These are phyloP conservation scores for Seriola aureovittata DNA, from an alignment of 2,113 vertebrate species.

Conservation along the genomic window DNA sequence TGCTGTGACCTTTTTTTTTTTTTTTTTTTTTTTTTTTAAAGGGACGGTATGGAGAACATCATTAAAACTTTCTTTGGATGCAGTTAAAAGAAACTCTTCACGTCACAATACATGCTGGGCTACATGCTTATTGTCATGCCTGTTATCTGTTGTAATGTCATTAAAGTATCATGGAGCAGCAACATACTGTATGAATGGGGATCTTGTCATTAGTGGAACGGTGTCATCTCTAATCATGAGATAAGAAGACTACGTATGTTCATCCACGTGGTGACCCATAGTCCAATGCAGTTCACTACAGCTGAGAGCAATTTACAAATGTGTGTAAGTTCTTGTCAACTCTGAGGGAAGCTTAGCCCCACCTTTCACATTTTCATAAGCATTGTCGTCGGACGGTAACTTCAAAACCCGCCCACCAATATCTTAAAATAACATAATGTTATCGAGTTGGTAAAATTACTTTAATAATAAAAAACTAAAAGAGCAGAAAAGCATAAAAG, in stretches of 20 bases:
- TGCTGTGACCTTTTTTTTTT: not conserved
- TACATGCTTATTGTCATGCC: not conserved
- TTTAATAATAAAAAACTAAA: too few relatives aligned
- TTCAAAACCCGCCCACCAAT: too few relatives aligned
- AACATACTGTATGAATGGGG: not conserved
- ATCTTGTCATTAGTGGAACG: not conserved
- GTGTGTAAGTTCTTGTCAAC: too few relatives aligned
- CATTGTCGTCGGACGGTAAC: too few relatives aligned
- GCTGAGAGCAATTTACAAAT: too few relatives aligned
- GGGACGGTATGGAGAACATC: not conserved
- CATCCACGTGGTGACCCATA: not conserved
- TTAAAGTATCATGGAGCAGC: not conserved
- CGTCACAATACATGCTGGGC: not conserved
- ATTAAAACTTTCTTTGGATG: conserved; percentile 17
- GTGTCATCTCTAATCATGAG: not conserved
- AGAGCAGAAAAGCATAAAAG: too few relatives aligned
- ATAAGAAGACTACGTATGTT: not conserved
- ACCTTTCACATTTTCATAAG: too few relatives aligned
- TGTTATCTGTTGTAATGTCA: not conserved
- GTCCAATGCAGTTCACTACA: not conserved
- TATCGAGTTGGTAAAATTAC: too few relatives aligned
- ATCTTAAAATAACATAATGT: too few relatives aligned
- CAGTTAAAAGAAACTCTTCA: not conserved
- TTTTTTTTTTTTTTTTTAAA: not conserved
- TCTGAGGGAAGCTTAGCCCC: too few relatives aligned